Evolutionary conservation across 2,113 vertebrate genomes (phyloP), one percentile per base, ranked within the genome.

Genomic region (Atrichornis clamosus): DNA sequence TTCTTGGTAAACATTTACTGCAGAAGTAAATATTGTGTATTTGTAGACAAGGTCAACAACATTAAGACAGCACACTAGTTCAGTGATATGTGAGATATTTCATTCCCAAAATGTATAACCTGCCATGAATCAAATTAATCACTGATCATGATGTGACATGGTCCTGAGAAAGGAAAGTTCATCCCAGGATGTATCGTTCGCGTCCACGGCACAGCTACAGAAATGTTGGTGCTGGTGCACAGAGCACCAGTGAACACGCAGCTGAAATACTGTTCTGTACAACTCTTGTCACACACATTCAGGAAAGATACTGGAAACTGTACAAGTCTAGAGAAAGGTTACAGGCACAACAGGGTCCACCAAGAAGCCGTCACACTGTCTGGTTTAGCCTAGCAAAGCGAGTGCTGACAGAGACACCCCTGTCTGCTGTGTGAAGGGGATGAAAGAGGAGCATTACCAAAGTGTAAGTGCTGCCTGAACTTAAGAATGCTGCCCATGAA

Each of bases 101-200:
- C 60, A 77, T 32, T 39, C 49, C 16, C 19, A 46, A 69, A 83
- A 68, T 15, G 13, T 35, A 69, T 39, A 73, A 28, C 27, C 41
- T 60, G 26, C 12, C 28, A 56, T 65, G 30, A 81, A 65, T 87
- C 70, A 24, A 11, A 52, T 49, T n/a, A 69, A 80, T 69, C 59
- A 30, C 28, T 49, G 30, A 35, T 55, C 37, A 53, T 27, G 11
- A 59, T 27, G 15, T 32, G 59, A 81, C 2, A 1, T 2, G 24
- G 30, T 56, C n/a, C 46, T 42, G 37, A 55, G 58, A 69, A 75
- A 44, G n/a, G 59, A 15, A 77, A 44, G 55, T 46, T 82, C 47
- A 65, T 35, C 50, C 75, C 41, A 18, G 69, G 50, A 46, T 78
- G 55, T n/a, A 10, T 23, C 0, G 0, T 9, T 19, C 8, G 2